Evolutionary conservation across 2,113 vertebrate genomes (phyloP).

Genomic region (Scytalopus superciliaris): DNA sequence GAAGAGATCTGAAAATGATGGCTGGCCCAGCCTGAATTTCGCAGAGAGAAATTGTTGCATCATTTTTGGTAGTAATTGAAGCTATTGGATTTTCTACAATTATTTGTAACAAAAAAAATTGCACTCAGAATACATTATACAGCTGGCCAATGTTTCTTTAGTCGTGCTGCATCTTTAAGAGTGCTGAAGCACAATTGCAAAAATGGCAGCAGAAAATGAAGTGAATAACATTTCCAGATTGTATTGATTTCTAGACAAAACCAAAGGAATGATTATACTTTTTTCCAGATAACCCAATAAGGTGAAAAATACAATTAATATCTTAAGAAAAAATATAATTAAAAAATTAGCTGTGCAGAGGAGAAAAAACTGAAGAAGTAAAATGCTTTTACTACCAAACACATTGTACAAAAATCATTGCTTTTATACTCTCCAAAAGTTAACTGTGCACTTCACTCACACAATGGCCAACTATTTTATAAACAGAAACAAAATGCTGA

Average conservation of each 20-base stretch:
- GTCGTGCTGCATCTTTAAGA: background rate
- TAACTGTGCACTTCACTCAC: background rate
- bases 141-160: background rate
- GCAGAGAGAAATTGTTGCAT: background rate
- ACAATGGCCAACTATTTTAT: background rate
- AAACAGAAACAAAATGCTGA: background rate
- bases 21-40: background rate
- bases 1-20: background rate
- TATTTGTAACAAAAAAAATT: background rate
- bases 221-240: background rate
- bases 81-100: background rate
- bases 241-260: background rate
- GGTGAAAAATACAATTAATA: background rate
- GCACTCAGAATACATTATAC: background rate
- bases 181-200: background rate
- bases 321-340: background rate
- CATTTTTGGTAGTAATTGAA: slow-evolving; percentile 32
- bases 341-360: background rate
- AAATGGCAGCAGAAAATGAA: background rate
- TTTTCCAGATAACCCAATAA: background rate
- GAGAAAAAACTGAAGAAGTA: background rate
- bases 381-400: background rate
- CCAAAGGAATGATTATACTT: background rate
- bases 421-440: background rate
- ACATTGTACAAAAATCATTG: background rate